These are phyloP conservation scores for Neopipo cinnamomea DNA, from an alignment of 2,113 vertebrate genomes.

Conservation along the genomic window DNA sequence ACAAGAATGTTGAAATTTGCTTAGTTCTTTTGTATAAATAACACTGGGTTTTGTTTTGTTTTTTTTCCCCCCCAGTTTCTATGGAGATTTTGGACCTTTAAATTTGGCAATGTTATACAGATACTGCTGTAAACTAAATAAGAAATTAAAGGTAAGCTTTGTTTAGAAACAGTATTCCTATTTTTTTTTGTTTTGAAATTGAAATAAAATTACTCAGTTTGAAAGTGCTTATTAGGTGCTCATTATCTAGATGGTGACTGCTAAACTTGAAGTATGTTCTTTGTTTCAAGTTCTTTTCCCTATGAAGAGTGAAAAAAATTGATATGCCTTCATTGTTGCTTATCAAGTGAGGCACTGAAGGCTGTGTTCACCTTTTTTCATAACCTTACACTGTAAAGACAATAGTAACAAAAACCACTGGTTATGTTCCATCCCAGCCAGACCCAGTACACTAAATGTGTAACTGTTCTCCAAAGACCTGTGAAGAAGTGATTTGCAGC, in stretches of 20 bases:
- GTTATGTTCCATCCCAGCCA: neutral
- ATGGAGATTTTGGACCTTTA: constrained; percentile 95
- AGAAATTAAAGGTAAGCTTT: constrained; percentile 93
- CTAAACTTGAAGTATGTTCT: neutral
- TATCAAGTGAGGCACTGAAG: neutral
- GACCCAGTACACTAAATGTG: rapidly evolving
- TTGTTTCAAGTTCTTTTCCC: neutral
- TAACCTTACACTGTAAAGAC: neutral
- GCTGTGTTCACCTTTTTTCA: neutral
- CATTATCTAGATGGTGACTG: neutral
- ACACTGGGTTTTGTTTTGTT: neutral
- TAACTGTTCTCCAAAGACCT: neutral
- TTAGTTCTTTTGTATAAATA: neutral
- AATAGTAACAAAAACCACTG: neutral
- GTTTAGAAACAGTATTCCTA: neutral
- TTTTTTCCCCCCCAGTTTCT: constrained; percentile 80
- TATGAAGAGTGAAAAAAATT: neutral
- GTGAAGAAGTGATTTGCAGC: neutral
- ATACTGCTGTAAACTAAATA: constrained; percentile 98
- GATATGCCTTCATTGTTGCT: neutral
- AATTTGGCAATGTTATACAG: constrained; percentile 93
- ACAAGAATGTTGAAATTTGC: neutral
- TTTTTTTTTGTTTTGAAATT: neutral
- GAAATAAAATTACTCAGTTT: neutral
- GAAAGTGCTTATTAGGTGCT: neutral